Evolutionary conservation across 2,888 invertebrate species (phyloP).

Genomic region (Cantharis nigra): DNA sequence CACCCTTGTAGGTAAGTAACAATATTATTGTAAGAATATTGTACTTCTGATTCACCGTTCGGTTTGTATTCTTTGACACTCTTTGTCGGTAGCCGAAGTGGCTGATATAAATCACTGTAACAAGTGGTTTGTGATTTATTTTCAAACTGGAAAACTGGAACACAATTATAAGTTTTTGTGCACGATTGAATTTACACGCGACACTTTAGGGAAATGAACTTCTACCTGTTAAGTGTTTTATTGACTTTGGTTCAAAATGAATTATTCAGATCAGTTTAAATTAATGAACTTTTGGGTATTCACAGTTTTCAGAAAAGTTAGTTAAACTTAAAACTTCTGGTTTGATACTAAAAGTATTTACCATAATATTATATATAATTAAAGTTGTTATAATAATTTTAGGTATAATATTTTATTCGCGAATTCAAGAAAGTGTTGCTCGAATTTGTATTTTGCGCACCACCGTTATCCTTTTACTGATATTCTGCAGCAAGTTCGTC

Average conservation of each 20-base stretch:
- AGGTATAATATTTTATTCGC: background rate
- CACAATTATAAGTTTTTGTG: conserved; percentile 31
- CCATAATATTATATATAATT: background rate
- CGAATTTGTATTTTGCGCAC: background rate
- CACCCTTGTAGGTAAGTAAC: background rate
- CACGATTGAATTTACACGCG: conserved; percentile 19
- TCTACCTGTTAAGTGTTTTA: conserved; percentile 18
- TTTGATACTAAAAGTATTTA: background rate
- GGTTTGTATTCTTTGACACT: conserved; percentile 20
- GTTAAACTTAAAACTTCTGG: background rate
- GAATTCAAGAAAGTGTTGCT: background rate
- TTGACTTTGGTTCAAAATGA: conserved; percentile 13
- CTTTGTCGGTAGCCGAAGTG: conserved; percentile 34
- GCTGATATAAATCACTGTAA: conserved; percentile 41
- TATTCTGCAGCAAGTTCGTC: conserved; percentile 42
- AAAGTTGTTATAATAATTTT: background rate
- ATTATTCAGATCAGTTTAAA: conserved; percentile 9
- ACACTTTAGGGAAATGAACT: conserved; percentile 20
- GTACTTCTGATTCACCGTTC: conserved; percentile 11
- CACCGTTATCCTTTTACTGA: conserved; percentile 38
- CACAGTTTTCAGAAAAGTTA: background rate
- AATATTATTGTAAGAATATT: conserved; percentile 9
- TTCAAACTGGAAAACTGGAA: conserved; percentile 31
- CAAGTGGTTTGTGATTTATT: conserved; percentile 44
- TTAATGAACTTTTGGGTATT: background rate